A percentile compares a stretch with the other conserved stretches of the same genome.
phyloP scores from a whole-genome alignment of 2,888 invertebrate species.

The Tipula helvola region DNA sequence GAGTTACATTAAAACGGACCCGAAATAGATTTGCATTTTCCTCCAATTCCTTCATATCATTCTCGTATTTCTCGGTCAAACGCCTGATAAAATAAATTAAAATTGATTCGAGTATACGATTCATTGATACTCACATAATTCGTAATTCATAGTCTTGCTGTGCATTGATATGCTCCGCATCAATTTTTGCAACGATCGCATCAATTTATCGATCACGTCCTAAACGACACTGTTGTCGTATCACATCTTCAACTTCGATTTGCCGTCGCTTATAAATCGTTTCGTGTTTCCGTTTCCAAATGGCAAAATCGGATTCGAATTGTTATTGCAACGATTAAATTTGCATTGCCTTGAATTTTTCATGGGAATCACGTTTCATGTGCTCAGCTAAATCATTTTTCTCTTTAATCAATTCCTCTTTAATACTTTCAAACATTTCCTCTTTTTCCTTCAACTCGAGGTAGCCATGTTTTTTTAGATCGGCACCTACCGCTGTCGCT shows the following conservation, averaged over 20 bases:
- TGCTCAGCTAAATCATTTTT: constrained; percentile 38
- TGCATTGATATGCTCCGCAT: constrained; percentile 29
- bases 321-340: constrained; percentile 43
- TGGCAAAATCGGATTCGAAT: constrained; percentile 46
- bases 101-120: background rate
- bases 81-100: constrained; percentile 38
- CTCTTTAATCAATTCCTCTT: constrained; percentile 34
- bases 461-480: constrained; percentile 35
- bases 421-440: constrained; percentile 28
- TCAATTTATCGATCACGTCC: constrained; percentile 73
- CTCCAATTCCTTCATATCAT: constrained; percentile 54
- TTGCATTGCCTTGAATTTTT: constrained; percentile 42
- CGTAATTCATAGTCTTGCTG: constrained; percentile 32
- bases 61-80: constrained; percentile 62
- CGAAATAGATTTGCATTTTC: constrained; percentile 52
- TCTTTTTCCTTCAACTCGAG: constrained; percentile 37
- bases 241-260: constrained; percentile 51
- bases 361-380: constrained; percentile 38
- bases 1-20: constrained; percentile 51
- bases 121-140: constrained; percentile 23
- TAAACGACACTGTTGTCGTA: constrained; percentile 53
- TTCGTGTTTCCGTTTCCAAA: constrained; percentile 46
- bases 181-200: constrained; percentile 32
- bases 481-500: constrained; percentile 37
- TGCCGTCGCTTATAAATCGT: constrained; percentile 37